Conservation (phyloP, 2,113 vertebrate genomes). For the Petrocephalus microphthalmus region DNA sequence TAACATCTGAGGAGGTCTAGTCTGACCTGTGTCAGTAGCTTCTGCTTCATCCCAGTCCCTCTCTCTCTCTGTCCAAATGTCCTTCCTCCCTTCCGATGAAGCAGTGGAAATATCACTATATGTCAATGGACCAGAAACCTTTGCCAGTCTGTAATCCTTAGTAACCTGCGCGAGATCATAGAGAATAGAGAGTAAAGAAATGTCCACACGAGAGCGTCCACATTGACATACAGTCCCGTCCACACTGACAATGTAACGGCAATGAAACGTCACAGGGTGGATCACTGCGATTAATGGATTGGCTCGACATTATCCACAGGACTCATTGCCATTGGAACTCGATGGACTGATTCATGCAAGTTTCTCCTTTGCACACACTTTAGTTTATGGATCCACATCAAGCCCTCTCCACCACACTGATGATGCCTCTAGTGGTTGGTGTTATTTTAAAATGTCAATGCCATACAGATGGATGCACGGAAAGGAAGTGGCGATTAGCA, state of each 20-base stretch:
- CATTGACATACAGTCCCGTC: slow-evolving; percentile 50
- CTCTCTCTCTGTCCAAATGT: slow-evolving; percentile 73
- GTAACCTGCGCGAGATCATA: slow-evolving; percentile 72
- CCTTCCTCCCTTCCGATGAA: slow-evolving; percentile 70
- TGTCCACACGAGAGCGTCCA: slow-evolving; percentile 49
- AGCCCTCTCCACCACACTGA: slow-evolving; percentile 14
- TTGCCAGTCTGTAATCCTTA: slow-evolving; percentile 73
- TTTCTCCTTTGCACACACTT: slow-evolving; percentile 53
- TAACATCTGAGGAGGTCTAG: slow-evolving; percentile 52
- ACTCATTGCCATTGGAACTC: slow-evolving; percentile 35
- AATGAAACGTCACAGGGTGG: slow-evolving; percentile 51
- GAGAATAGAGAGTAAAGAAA: slow-evolving; percentile 53
- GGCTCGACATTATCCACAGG: slow-evolving; percentile 18
- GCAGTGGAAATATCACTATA: slow-evolving; percentile 72
- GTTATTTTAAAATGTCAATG: background rate
- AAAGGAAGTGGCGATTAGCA: background rate
- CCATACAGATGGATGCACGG: background rate
- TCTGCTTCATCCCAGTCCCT: slow-evolving; percentile 71
- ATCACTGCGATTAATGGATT: slow-evolving; percentile 42
- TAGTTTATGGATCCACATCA: slow-evolving; percentile 64
- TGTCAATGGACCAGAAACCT: slow-evolving; percentile 72
- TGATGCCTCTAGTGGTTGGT: background rate
- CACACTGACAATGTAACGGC: slow-evolving; percentile 42
- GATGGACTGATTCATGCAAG: slow-evolving; percentile 34
- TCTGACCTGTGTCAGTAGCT: slow-evolving; percentile 73